Percentiles rank a stretch among this genome's conserved stretches.
Conservation (phyloP, 92 coral and sea anemone genomes). For the Porites evermanni region DNA sequence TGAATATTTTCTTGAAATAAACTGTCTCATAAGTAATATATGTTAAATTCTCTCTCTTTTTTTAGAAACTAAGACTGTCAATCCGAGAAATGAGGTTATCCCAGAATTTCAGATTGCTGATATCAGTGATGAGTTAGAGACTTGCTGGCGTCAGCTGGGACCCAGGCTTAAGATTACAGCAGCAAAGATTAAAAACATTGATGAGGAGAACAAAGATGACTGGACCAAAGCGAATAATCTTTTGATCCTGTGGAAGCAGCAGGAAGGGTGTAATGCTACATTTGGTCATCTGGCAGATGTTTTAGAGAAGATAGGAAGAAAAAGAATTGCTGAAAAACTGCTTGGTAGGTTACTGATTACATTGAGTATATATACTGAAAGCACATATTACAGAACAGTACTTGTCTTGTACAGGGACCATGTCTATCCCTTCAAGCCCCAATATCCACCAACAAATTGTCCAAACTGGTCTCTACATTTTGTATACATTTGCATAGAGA, state of each 20-base stretch:
- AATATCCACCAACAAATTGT: too few species aligned
- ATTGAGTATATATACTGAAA: too few species aligned
- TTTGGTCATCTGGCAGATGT: conserved; percentile 67
- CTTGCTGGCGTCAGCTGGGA: conserved; percentile 82
- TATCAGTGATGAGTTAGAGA: conserved; percentile 76
- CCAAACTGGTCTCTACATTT: too few species aligned
- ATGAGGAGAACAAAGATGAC: conserved; percentile 59
- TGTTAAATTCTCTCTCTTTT: background rate
- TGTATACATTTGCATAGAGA: too few species aligned
- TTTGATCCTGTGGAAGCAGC: conserved; percentile 73
- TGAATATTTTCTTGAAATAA: too few species aligned
- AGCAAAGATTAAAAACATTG: conserved; percentile 74
- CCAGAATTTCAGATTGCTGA: conserved; percentile 68
- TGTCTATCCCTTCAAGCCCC: too few species aligned
- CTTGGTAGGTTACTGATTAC: conserved; percentile 40
- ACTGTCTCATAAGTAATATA: too few species aligned
- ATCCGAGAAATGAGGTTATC: conserved; percentile 36
- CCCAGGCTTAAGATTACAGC: conserved; percentile 63
- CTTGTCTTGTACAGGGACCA: too few species aligned
- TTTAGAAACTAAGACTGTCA: background rate
- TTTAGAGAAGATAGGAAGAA: conserved; percentile 67
- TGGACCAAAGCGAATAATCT: conserved; percentile 78
- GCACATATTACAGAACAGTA: too few species aligned
- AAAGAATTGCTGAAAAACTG: conserved; percentile 78
- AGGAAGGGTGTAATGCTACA: conserved; percentile 68